Evolutionary conservation across 1,140 invertebrate species (phyloP), one percentile per base, ranked within the genome.

Genomic region (Zeugodacus cucurbitae): DNA sequence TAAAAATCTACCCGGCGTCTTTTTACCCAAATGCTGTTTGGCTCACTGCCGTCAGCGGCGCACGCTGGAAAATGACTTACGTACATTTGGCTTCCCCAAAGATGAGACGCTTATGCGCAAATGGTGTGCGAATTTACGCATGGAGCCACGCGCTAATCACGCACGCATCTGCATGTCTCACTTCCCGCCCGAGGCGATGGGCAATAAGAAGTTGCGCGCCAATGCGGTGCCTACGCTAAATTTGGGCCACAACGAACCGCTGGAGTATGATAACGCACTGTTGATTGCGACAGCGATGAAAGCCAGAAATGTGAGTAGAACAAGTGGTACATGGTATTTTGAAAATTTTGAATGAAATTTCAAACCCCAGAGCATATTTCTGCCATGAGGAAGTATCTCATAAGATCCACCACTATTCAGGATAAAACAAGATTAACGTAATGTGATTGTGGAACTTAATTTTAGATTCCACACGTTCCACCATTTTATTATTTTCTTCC

Each of bases 161-260:
- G 92, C 91, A 5, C 89, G 91, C 14, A 91, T 93, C n/a, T 93
- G 92, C 88, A 90, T 89, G 0, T 90, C 91, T 88, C 92, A 93
- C 70, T 93, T 93, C 67, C 92, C 93, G 64, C 89, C 90, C 0
- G 87, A 90, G 64, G 91, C 91, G 22, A 89, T 92, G 1, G 91
- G 91, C 6, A 93, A 93, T 37, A 87, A 92, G 8, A 92, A 93
- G 87, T 78, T 93, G 0, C 91, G 90, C 82, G 91, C 90, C 2
- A 91, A 91, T 3, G 92, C 92, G 1, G 92, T 93, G 70, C 92
- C 92, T 2, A 93, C 92, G 2, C 32, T 93, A 0, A 92, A 93
- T 32, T 87, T 93, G 48, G 92, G 92, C 4, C 92, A 93, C 37
- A 87, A 93, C 10, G 91, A 92, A 37, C 89, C 70, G 8, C 54